Evolutionary conservation across 1,140 invertebrate genomes (phyloP).

Genomic region (Stegodyphus dumicola): DNA sequence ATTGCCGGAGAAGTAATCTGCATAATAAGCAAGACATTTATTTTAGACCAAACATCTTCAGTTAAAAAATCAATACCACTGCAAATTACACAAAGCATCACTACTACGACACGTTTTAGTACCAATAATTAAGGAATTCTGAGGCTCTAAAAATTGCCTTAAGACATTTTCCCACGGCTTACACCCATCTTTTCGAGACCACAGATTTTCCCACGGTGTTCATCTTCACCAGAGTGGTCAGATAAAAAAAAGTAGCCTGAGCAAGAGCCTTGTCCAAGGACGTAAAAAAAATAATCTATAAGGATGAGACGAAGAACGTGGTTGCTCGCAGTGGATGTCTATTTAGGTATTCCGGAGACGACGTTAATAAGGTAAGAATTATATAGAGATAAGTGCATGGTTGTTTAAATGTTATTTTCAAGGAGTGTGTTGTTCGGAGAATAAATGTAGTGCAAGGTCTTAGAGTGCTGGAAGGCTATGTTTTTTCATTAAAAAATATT

Average conservation of each 20-base stretch:
- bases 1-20: too few species aligned
- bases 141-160: not conserved
- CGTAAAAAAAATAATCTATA: not conserved
- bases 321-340: slow-evolving; percentile 10
- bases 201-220: slow-evolving; percentile 32
- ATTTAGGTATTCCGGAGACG: slow-evolving; percentile 43
- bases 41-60: too few species aligned
- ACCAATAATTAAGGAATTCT: not conserved
- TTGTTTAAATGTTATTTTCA: slow-evolving; percentile 40
- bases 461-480: too few species aligned
- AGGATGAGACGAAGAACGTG: not conserved
- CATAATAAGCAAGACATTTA: too few species aligned
- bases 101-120: too few species aligned
- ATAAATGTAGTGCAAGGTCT: too few species aligned
- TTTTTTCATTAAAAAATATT: too few species aligned
- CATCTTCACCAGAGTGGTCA: slow-evolving; percentile 1
- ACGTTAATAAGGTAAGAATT: slow-evolving; percentile 30
- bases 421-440: not conserved
- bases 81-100: too few species aligned
- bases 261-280: slow-evolving; percentile 39
- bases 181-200: slow-evolving; percentile 7
- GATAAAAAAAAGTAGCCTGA: not conserved
- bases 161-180: slow-evolving; percentile 42
- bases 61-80: too few species aligned
- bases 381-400: slow-evolving; percentile 33